Conservation (phyloP, 2,113 vertebrate species). For the Callipepla squamata region DNA sequence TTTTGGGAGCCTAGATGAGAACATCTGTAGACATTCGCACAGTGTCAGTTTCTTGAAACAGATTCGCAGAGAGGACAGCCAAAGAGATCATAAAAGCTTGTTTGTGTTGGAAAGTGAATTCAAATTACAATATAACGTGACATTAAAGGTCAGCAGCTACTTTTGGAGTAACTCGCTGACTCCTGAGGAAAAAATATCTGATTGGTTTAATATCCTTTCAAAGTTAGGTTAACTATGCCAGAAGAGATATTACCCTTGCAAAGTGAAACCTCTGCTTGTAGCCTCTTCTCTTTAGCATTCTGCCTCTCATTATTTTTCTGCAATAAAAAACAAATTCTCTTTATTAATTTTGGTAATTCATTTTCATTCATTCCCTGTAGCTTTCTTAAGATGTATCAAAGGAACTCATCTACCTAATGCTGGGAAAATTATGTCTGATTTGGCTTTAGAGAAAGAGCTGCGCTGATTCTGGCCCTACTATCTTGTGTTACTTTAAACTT, state of each 20-base stretch:
- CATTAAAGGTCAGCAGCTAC: accelerated
- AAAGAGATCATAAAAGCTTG: not conserved
- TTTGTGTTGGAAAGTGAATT: not conserved
- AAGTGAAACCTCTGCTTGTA: not conserved
- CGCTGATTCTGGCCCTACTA: not conserved
- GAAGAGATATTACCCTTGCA: not conserved
- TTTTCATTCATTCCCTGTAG: not conserved
- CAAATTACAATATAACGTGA: not conserved
- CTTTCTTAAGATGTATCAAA: not conserved
- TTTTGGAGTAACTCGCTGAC: not conserved
- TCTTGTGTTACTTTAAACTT: not conserved
- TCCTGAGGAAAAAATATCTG: not conserved
- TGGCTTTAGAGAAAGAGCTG: not conserved
- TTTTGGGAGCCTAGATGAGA: not conserved
- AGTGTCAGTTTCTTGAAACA: not conserved
- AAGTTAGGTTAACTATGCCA: not conserved
- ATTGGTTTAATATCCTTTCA: not conserved
- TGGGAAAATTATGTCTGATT: not conserved
- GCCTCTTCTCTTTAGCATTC: not conserved
- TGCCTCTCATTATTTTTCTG: not conserved
- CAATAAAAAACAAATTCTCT: not conserved
- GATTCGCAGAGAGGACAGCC: not conserved
- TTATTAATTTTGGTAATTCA: not conserved
- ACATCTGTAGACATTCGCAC: accelerated
- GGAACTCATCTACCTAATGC: not conserved